A percentile compares a stretch with the other conserved stretches of the same genome.
Conservation (phyloP, 2,113 vertebrate genomes). For the Hemichromis elongatus region DNA sequence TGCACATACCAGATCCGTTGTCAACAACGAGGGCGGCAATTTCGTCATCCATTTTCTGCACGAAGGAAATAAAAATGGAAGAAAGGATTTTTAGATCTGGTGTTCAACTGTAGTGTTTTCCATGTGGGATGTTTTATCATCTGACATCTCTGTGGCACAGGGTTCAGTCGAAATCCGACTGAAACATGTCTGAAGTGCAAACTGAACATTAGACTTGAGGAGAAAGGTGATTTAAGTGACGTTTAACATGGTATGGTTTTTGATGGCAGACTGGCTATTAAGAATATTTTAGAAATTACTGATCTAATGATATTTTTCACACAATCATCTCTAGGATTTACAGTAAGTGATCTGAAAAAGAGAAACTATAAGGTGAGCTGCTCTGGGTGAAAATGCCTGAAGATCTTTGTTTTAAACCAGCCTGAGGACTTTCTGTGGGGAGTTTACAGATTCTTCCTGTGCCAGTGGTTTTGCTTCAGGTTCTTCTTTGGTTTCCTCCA, state of each 20-base stretch:
- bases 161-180: constrained; percentile 26
- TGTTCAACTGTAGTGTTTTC: background rate
- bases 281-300: background rate
- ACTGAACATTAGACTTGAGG: too few species aligned
- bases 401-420: background rate
- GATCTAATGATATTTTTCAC: background rate
- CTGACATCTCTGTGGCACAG: constrained; percentile 71
- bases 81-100: background rate
- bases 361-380: background rate
- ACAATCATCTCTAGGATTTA: background rate
- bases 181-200: background rate
- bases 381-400: background rate
- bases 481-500: background rate
- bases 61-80: fast-evolving
- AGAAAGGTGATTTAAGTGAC: too few species aligned
- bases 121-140: background rate
- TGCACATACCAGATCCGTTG: constrained; percentile 78
- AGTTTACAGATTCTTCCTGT: background rate
- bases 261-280: background rate
- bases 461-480: background rate
- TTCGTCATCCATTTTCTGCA: constrained; percentile 85
- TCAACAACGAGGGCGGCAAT: constrained; percentile 76
- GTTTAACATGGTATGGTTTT: too few species aligned
- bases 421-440: background rate
- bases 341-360: background rate